Percentiles rank a stretch among this genome's conserved stretches.
Conservation (phyloP, 1,140 invertebrate genomes). For the Pachyrhynchus sulphureomaculatus region DNA sequence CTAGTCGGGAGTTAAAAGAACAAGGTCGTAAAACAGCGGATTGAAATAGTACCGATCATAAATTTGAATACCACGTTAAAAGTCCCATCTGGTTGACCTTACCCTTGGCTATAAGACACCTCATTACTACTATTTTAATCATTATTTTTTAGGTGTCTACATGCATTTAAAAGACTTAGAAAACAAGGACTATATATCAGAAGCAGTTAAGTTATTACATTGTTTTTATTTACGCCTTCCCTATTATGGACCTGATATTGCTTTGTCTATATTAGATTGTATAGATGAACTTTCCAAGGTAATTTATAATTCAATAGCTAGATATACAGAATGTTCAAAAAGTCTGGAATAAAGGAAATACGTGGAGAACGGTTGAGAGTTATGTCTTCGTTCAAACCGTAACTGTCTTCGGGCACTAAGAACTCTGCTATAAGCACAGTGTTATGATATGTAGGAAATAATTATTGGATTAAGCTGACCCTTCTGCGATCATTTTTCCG, state of each 20-base stretch:
- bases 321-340: neutral
- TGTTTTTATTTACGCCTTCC: slow-evolving; percentile 39
- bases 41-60: neutral
- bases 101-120: too few relatives aligned
- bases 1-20: neutral
- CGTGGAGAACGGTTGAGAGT: too few relatives aligned
- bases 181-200: slow-evolving; percentile 20
- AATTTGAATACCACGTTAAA: neutral
- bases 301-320: slow-evolving; percentile 14
- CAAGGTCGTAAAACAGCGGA: too few relatives aligned
- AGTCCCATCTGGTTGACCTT: too few relatives aligned
- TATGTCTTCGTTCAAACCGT: too few relatives aligned
- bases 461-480: too few relatives aligned
- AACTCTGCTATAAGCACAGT: too few relatives aligned
- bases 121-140: too few relatives aligned
- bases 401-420: too few relatives aligned
- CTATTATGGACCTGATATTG: slow-evolving; percentile 45
- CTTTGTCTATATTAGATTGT: slow-evolving; percentile 46
- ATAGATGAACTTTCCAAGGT: slow-evolving; percentile 44
- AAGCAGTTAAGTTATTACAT: slow-evolving; percentile 40
- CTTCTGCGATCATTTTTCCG: too few relatives aligned
- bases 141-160: slow-evolving; percentile 28
- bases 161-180: slow-evolving; percentile 24
- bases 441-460: too few relatives aligned
- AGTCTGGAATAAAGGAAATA: too few relatives aligned